Base-by-base conservation (phyloP, 2,888 invertebrate genomes). In the Agriopis leucophaearia region DNA sequence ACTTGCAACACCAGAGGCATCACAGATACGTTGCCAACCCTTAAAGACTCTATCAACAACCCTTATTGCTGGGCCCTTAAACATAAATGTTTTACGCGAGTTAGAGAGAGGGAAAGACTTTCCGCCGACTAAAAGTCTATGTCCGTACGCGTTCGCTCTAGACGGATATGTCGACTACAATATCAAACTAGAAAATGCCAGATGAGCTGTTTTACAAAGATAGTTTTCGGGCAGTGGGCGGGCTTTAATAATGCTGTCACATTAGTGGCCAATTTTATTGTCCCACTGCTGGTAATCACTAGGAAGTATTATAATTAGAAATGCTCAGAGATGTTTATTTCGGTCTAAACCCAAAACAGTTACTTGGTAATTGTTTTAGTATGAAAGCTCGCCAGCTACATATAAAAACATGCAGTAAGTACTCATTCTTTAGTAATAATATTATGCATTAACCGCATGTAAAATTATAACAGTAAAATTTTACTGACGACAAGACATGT, bases 261-360 rank as follows among this genome's bases (percentile, higher is more conserved):
- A 67, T 67, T 67, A 55, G 58, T 67, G 59, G 63, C 66, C 54
- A 58, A 67, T 67, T 63, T 63, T 67, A 67, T 67, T 67, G 63
- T 67, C 58, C 55, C 55, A 61, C 66, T 36, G 59, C 55, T 36
- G 40, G 63, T 63, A 55, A 67, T 63, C 67, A 67, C 67, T 62
- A 62, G 66, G 63, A 63, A 67, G 52, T 38, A 55, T 70, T 55
- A 72, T 69, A 64, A 72, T 64, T 68, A 68, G 66, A 68, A 62
- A 48, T 64, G 65, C 47, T 55, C 61, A 45, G 51, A 48, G 48
- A 59, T 58, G 61, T 65, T 67, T 70, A 70, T 70, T 68, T 66
- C 68, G 15, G 61, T 59, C 54, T 59, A 48, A 65, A 65, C 51
- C 42, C 44, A 42, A 38, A 56, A 66, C 65, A 50, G 55, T 63